Percentiles rank a stretch among this genome's conserved stretches.
Evolutionary conservation across 2,113 vertebrate species (phyloP).

Genomic region (Struthio camelus): DNA sequence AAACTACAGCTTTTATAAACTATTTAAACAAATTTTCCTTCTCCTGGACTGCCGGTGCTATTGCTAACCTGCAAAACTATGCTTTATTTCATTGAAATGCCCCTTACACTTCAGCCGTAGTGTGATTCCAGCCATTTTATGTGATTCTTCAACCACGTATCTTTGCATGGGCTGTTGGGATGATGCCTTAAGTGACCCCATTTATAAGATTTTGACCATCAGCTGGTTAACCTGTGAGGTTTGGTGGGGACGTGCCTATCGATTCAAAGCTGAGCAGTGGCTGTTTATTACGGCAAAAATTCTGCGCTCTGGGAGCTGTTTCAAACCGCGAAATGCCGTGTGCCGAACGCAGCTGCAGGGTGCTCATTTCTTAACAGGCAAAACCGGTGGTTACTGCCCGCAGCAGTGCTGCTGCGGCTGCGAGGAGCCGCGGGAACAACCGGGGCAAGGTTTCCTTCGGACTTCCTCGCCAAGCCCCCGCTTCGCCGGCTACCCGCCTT

Average conservation of each 20-base stretch:
- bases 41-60: neutral
- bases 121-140: too few relatives aligned
- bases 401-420: accelerated
- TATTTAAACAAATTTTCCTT: neutral
- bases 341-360: neutral
- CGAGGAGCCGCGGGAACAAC: accelerated
- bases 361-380: neutral
- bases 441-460: accelerated
- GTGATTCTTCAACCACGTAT: neutral
- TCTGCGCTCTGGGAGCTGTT: neutral
- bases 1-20: neutral
- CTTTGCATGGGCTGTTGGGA: neutral
- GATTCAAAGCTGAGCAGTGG: neutral
- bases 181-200: neutral
- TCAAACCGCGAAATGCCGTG: neutral
- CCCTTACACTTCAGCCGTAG: neutral
- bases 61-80: neutral
- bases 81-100: neutral
- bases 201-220: neutral
- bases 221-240: neutral
- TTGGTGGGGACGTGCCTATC: accelerated
- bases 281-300: neutral
- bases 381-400: neutral
- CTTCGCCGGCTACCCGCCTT: neutral
- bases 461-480: neutral